These are phyloP conservation scores for Pseudomugil gertrudae DNA, from an alignment of 2,797 vertebrate species.

Conservation along the genomic window DNA sequence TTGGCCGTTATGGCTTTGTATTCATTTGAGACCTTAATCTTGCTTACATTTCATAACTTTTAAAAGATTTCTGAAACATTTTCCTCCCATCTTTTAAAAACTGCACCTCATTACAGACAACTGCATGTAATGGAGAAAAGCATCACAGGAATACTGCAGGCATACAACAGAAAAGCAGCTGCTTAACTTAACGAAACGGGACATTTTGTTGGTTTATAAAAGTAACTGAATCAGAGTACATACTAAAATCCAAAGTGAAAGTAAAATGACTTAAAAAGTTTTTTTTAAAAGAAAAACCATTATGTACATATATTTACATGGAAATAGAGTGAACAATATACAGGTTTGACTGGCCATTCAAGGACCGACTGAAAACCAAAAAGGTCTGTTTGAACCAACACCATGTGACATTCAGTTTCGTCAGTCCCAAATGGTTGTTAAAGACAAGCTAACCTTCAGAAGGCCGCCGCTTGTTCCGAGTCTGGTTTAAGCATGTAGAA, in stretches of 20 bases:
- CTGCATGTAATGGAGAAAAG: constrained; percentile 77
- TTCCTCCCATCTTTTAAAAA: constrained; percentile 59
- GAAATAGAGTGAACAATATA: constrained; percentile 77
- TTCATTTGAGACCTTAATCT: constrained; percentile 71
- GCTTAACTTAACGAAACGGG: constrained; percentile 70
- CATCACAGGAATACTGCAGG: constrained; percentile 76
- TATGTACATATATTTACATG: constrained; percentile 86
- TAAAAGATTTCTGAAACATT: constrained; percentile 74
- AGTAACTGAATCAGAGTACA: constrained; percentile 90
- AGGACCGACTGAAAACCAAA: constrained; percentile 88
- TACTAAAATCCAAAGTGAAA: constrained; percentile 91
- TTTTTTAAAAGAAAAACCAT: constrained; percentile 84
- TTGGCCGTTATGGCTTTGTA: constrained; percentile 79
- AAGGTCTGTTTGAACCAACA: constrained; percentile 91
- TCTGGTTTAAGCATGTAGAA: constrained; percentile 35
- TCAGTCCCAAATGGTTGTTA: constrained; percentile 61
- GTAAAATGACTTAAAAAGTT: constrained; percentile 93
- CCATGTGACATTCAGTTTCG: constrained; percentile 81
- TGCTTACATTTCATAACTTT: constrained; percentile 68
- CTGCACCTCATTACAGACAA: constrained; percentile 74
- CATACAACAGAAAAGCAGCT: constrained; percentile 71
- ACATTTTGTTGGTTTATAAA: constrained; percentile 70
- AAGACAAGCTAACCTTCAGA: constrained; percentile 54
- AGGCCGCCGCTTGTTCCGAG: constrained; percentile 51
- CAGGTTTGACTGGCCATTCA: constrained; percentile 91